Evolutionary conservation across 2,113 vertebrate species (phyloP).

Genomic region (Gopherus flavomarginatus): DNA sequence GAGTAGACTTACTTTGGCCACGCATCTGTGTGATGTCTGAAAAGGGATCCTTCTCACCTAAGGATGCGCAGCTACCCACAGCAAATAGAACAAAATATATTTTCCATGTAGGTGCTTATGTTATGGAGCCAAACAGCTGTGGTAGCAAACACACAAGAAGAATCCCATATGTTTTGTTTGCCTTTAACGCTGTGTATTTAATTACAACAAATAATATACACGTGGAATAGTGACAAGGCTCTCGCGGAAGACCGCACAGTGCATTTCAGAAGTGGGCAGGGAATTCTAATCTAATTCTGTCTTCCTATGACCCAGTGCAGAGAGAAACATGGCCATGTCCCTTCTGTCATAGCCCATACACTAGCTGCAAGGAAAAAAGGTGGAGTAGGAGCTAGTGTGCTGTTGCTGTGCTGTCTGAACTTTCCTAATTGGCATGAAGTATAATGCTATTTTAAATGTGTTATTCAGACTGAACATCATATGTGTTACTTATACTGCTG

Average conservation of each 20-base stretch:
- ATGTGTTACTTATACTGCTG: too few relatives aligned
- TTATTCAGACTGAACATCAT: too few relatives aligned
- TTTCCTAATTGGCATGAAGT: background rate
- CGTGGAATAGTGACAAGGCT: background rate
- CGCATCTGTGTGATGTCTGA: too few relatives aligned
- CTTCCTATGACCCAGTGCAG: background rate
- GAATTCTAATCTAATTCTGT: background rate
- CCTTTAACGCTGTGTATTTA: background rate
- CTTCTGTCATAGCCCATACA: background rate
- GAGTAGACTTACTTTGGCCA: background rate
- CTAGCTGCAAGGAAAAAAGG: background rate
- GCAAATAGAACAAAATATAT: background rate
- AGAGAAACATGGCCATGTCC: background rate
- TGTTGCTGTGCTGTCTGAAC: background rate
- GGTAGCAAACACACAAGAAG: background rate
- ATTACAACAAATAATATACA: background rate
- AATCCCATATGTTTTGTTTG: background rate
- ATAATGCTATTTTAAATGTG: background rate
- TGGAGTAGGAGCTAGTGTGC: background rate
- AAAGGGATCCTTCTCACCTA: too few relatives aligned
- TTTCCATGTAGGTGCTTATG: background rate
- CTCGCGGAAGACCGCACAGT: background rate
- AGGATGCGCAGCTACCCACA: too few relatives aligned
- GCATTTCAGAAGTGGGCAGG: background rate
- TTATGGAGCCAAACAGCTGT: background rate